Base-by-base conservation (phyloP, 1,140 invertebrate species). In the Ceratosolen fusciceps region DNA sequence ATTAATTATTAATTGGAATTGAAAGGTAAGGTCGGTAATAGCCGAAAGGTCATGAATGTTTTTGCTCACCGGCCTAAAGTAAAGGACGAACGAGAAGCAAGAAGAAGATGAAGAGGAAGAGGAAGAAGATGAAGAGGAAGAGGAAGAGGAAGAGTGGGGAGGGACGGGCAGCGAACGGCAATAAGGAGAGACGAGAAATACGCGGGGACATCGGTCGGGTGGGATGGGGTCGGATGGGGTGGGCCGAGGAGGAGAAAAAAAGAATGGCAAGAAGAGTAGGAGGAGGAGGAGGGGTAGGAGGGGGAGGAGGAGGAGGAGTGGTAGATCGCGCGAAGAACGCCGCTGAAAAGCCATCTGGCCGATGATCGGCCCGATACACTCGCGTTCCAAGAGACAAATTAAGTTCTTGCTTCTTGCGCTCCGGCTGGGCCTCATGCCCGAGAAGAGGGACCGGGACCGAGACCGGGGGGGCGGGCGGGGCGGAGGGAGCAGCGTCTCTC, bases 361-460 rank as follows among this genome's bases (percentile, higher is more conserved):
- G 83, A n/a, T n/a, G n/a, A 88, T 88, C 82, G 80, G 67, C 79
- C 82, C 83, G 83, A 89, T 89, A 87, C 77, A 77, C 72, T 82
- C 80, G 84, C 86, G 84, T 88, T 87, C 86, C 84, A 83, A 78
- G 83, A 87, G 87, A 88, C 86, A 87, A 88, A 88, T 88, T 88
- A 88, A 88, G 85, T 89, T 88, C 86, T 89, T 88, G 85, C 84
- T 82, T 81, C 79, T 83, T 84, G 83, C 58, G 77, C 79, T 77
- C 81, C 60, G 74, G 39, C 39, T 26, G 5, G n/a, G 21, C 37
- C 71, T 39, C 49, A 10, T 21, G 72, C 31, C 49, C 52, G 29
- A 14, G 5, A 43, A 58, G 72, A 43, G n/a, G 24, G 70, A 54
- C 10, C 10, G 65, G 12, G 24, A 60, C 26, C n/a, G n/a, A n/a